Conservation (phyloP, 2,113 vertebrate genomes). For the Pampusana beccarii region DNA sequence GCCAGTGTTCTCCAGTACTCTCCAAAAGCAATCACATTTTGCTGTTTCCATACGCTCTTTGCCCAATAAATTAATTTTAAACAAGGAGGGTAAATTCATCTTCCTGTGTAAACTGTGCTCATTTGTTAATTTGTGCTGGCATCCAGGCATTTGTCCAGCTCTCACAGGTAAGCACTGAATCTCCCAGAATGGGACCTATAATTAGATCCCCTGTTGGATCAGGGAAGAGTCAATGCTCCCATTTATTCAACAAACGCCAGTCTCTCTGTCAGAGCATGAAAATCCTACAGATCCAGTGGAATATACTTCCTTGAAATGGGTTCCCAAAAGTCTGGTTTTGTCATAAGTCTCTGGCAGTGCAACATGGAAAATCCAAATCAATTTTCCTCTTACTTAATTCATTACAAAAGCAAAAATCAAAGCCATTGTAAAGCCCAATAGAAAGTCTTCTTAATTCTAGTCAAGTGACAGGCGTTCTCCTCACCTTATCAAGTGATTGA, state of each 20-base stretch:
- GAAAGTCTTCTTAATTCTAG: not conserved
- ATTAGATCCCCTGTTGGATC: not conserved
- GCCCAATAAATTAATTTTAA: not conserved
- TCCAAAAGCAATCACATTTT: not conserved
- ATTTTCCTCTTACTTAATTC: conserved; percentile 63
- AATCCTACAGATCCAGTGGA: not conserved
- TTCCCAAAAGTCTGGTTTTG: conserved; percentile 48
- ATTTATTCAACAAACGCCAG: not conserved
- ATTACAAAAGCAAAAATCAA: conserved; percentile 52
- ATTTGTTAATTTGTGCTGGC: not conserved
- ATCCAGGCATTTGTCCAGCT: not conserved
- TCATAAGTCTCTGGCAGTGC: conserved; percentile 51
- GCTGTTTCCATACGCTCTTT: not conserved
- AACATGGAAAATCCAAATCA: conserved; percentile 69
- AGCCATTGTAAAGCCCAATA: not conserved
- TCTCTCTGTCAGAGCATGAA: not conserved
- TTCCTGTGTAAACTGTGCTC: not conserved
- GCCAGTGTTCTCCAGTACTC: rapidly evolving
- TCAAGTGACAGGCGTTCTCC: not conserved
- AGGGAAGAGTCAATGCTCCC: not conserved
- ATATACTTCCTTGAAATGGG: conserved; percentile 5
- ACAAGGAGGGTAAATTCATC: not conserved
- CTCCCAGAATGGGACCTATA: not conserved
- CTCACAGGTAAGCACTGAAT: not conserved
- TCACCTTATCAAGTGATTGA: conserved; percentile 28